These are phyloP conservation scores for Noctua comes DNA, from an alignment of 2,888 invertebrate species.

Conservation along the genomic window DNA sequence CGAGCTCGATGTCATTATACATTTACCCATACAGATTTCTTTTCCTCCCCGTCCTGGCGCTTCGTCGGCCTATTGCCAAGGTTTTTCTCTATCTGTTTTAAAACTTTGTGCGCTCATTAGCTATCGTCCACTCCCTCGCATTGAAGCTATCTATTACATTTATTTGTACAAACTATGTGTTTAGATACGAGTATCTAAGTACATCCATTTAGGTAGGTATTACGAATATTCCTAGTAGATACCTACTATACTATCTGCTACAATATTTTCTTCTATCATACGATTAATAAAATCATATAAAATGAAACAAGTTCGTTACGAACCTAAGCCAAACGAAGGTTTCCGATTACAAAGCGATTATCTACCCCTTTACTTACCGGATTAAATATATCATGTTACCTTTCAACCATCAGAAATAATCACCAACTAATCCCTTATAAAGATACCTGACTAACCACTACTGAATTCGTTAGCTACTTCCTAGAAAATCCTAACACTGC, in stretches of 20 bases:
- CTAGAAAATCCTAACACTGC: background rate
- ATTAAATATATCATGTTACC: conserved; percentile 1
- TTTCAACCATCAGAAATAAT: background rate
- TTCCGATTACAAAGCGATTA: background rate
- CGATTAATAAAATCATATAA: background rate
- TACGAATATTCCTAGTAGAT: background rate
- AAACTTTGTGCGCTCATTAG: conserved; percentile 30
- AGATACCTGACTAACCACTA: background rate
- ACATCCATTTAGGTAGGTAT: background rate
- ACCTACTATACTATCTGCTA: background rate
- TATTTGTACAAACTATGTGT: background rate
- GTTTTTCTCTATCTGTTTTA: conserved; percentile 17
- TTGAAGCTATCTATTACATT: background rate
- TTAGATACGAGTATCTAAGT: background rate
- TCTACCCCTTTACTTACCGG: background rate
- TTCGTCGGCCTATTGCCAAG: conserved; percentile 14
- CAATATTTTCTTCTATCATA: background rate
- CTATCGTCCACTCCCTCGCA: background rate
- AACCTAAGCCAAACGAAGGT: background rate
- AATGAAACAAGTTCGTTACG: background rate
- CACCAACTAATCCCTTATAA: background rate
- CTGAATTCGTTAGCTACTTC: background rate
- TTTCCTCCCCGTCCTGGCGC: background rate
- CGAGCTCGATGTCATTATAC: background rate
- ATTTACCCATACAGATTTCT: background rate